phyloP scores from a whole-genome alignment of 2,888 invertebrate genomes.

The Frankliniella fusca region DNA sequence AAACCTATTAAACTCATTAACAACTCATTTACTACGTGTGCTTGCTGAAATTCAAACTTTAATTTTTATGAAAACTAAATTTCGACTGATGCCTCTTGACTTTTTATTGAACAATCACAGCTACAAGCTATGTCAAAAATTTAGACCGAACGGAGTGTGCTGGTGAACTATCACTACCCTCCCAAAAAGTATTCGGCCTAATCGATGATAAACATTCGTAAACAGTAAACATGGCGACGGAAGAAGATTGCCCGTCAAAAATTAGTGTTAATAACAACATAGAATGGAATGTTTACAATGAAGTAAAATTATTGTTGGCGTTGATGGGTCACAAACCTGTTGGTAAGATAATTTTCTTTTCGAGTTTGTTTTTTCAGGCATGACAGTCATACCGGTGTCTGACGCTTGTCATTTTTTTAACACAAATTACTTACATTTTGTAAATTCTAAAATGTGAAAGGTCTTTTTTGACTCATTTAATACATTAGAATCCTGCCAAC shows the following conservation, averaged over 20 bases:
- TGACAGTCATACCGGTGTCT: background rate
- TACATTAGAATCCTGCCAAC: background rate
- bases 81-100: too few relatives aligned
- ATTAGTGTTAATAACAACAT: slow-evolving; percentile 15
- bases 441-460: background rate
- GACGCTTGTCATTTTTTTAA: background rate
- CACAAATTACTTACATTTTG: background rate
- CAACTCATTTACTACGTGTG: too few relatives aligned
- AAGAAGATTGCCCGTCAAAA: background rate
- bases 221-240: slow-evolving; percentile 11
- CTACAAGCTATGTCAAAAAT: too few relatives aligned
- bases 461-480: background rate
- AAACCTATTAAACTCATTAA: too few relatives aligned
- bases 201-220: background rate
- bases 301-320: background rate
- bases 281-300: slow-evolving; percentile 2
- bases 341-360: background rate
- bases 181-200: too few relatives aligned
- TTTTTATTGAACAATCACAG: too few relatives aligned
- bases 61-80: too few relatives aligned
- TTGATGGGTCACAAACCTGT: slow-evolving; percentile 6
- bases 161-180: too few relatives aligned
- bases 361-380: background rate
- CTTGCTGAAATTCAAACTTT: too few relatives aligned
- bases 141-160: too few relatives aligned